phyloP scores from a whole-genome alignment of 2,888 invertebrate genomes.

The Leptinotarsa tumamoca region DNA sequence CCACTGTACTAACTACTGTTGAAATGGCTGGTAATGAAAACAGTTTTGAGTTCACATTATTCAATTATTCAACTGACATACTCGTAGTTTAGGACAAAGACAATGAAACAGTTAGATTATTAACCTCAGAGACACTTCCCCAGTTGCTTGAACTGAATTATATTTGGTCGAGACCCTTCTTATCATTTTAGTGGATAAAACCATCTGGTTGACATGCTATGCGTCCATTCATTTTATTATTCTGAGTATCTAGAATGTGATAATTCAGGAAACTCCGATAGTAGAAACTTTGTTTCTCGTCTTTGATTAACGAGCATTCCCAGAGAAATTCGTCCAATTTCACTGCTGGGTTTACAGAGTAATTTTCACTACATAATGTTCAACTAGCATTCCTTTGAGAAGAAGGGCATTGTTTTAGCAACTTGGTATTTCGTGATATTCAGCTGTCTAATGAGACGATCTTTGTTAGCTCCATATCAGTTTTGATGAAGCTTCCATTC shows the following conservation, averaged over 20 bases:
- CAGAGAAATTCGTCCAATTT: constrained; percentile 61
- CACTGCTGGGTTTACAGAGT: constrained; percentile 60
- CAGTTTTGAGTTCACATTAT: too few species aligned
- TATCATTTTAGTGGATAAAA: neutral
- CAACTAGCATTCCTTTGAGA: constrained; percentile 32
- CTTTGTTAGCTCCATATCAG: neutral
- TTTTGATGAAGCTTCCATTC: too few species aligned
- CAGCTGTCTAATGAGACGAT: constrained; percentile 30
- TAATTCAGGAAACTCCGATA: constrained; percentile 53
- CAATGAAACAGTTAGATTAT: too few species aligned
- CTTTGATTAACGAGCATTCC: constrained; percentile 62
- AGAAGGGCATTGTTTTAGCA: constrained; percentile 35
- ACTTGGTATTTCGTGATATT: constrained; percentile 43
- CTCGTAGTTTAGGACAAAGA: too few species aligned
- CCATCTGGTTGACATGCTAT: constrained; percentile 4
- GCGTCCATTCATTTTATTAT: constrained; percentile 28
- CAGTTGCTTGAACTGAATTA: too few species aligned
- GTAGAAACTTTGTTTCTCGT: constrained; percentile 56
- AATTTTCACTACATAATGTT: constrained; percentile 56
- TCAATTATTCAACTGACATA: too few species aligned
- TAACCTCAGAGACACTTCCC: too few species aligned
- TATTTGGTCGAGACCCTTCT: too few species aligned
- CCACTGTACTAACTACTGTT: too few species aligned
- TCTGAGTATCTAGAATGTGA: constrained; percentile 53
- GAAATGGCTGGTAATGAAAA: too few species aligned